Conservation (phyloP, 2,113 vertebrate species). For the Ptychochromis oligacanthus region DNA sequence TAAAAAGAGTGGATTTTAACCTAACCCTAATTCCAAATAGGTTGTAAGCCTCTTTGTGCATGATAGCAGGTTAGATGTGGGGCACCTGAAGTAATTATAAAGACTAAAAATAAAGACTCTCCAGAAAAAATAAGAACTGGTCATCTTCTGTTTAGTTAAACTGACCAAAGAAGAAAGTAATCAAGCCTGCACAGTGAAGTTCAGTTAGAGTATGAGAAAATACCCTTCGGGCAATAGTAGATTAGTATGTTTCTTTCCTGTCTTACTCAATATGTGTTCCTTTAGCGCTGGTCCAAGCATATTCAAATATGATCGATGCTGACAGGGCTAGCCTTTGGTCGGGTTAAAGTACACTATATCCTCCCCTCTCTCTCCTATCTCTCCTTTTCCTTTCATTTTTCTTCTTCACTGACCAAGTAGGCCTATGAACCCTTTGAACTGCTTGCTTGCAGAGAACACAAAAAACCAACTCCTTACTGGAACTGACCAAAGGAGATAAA, state of each 20-base stretch:
- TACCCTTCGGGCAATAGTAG: neutral
- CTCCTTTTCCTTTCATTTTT: constrained; percentile 55
- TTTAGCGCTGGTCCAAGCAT: constrained; percentile 9
- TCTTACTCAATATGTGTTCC: constrained; percentile 37
- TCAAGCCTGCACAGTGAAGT: neutral
- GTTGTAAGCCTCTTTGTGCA: neutral
- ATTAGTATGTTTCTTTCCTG: constrained; percentile 4
- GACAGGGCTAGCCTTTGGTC: constrained; percentile 57
- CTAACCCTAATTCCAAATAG: neutral
- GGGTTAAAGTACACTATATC: constrained; percentile 52
- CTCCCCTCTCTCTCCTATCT: constrained; percentile 28
- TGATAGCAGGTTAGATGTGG: neutral
- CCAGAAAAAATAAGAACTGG: neutral
- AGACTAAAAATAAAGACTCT: neutral
- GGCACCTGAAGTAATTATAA: neutral
- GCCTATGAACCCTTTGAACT: constrained; percentile 65
- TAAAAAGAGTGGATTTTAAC: neutral
- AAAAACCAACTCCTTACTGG: constrained; percentile 47
- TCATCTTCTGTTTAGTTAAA: neutral
- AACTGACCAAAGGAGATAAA: constrained; percentile 47
- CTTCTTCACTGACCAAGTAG: constrained; percentile 54
- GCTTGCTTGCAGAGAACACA: constrained; percentile 38
- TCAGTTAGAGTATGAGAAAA: constrained; percentile 3
- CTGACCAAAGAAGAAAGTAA: neutral
- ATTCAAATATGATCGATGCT: constrained; percentile 63